Percentiles rank a stretch among this genome's conserved stretches.
These are phyloP conservation scores for Macrophya annulata DNA, from an alignment of 2,888 invertebrate species.

Conservation along the genomic window DNA sequence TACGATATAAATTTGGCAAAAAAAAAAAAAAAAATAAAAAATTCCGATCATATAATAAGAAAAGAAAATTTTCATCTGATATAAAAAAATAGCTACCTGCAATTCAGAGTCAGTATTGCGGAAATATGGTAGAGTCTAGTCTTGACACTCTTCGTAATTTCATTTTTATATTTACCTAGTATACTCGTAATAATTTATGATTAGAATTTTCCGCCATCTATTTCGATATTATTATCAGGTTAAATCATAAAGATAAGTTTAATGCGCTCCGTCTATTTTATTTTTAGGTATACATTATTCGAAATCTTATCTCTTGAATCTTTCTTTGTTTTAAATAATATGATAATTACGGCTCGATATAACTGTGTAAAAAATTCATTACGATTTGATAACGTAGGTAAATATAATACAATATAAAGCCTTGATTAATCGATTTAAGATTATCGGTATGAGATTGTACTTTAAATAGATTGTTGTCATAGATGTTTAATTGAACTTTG, in stretches of 20 bases:
- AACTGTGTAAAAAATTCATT: background rate
- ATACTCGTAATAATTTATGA: background rate
- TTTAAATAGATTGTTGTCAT: background rate
- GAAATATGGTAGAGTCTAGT: background rate
- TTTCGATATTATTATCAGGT: background rate
- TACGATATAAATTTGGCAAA: background rate
- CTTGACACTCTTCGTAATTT: background rate
- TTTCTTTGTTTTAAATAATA: background rate
- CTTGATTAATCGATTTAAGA: background rate
- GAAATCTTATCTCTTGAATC: background rate
- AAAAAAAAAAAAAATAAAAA: no score
- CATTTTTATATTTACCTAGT: background rate
- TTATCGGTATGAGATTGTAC: background rate
- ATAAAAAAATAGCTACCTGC: background rate
- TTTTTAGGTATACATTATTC: no score
- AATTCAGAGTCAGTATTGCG: background rate
- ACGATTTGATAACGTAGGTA: background rate
- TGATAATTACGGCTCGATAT: background rate
- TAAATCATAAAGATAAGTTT: background rate
- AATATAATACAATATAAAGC: background rate
- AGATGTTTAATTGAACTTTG: background rate
- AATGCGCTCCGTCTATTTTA: no score
- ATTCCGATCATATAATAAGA: background rate
- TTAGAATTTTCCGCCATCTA: background rate
- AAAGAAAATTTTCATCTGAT: background rate